A percentile compares a stretch with the other conserved stretches of the same genome.
These are phyloP conservation scores for Parazoanthus swiftii DNA, from an alignment of 92 coral and sea anemone species.

Conservation along the genomic window DNA sequence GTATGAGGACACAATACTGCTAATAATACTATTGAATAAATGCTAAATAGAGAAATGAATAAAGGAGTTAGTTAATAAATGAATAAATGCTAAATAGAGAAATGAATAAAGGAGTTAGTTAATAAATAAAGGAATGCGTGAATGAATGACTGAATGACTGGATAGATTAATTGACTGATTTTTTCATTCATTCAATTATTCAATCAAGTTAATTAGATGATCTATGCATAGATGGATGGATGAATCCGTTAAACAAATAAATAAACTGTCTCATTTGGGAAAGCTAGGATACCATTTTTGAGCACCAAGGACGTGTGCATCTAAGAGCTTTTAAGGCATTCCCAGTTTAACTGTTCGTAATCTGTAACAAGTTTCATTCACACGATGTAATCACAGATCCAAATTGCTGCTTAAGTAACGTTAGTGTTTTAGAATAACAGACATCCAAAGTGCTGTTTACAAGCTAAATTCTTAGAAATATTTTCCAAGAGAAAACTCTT, in stretches of 20 bases:
- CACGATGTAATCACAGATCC: no score
- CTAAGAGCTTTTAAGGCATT: neutral
- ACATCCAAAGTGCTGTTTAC: no score
- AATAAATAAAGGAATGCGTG: neutral
- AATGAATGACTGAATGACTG: conserved; percentile 5
- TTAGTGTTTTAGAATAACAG: no score
- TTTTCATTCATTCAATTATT: neutral
- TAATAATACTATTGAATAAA: conserved; percentile 86
- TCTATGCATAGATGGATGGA: neutral
- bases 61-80: neutral
- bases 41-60: neutral
- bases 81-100: neutral
- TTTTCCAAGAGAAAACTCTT: no score
- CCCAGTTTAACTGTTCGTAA: no score
- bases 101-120: no score
- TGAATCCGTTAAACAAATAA: neutral
- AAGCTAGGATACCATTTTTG: no score
- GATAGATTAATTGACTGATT: neutral
- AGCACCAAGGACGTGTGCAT: neutral
- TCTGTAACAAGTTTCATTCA: no score
- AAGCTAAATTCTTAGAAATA: no score
- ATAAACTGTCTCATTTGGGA: neutral
- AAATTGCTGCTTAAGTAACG: no score
- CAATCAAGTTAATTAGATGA: neutral
- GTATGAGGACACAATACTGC: conserved; percentile 80